Base-by-base conservation (phyloP, 2,888 invertebrate genomes). In the Bombyx huttoni region DNA sequence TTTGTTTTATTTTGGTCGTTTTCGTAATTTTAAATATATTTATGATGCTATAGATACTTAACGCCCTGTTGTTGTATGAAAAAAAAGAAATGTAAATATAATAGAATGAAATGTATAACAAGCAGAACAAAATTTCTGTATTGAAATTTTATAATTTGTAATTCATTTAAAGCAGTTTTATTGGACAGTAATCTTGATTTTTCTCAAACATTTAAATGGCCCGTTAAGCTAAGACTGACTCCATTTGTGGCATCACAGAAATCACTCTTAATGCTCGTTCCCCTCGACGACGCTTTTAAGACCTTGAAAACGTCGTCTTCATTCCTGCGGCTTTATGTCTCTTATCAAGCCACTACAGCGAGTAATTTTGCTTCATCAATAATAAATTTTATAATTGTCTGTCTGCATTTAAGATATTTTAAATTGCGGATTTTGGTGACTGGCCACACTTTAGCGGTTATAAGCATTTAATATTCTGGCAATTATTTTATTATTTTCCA, bases 161-260 rank as follows among this genome's bases (percentile, higher is more conserved):
- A 24, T 24, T 24, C 24, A 24, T 24, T 24, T 24, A 24, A 24
- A 24, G n/a, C 24, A 24, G 24, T 24, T 24, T 24, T 24, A 2
- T 0, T 5, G 24, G 24, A 5, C 40, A 3, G 61, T 57, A 58
- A 57, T 58, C 56, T 52, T 55, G 59, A 70, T 63, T 67, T 64
- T 56, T 53, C 55, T 59, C 56, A 55, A 54, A 56, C 56, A 59
- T 61, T 60, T 56, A 62, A 62, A 59, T 53, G 55, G 56, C 55
- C 53, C 52, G 52, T 51, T 60, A 58, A 58, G 50, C 24, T 24
- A 24, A 24, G 24, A 24, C 24, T 24, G 24, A 49, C 35, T 54
- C 58, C 54, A 62, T 63, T 62, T 62, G 50, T 56, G 62, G 58
- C 59, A 61, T 59, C 56, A 49, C 60, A 64, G 61, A 68, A 68